These are phyloP conservation scores for Parnassius glacialis DNA, from an alignment of 2,888 invertebrate species.

Conservation along the genomic window DNA sequence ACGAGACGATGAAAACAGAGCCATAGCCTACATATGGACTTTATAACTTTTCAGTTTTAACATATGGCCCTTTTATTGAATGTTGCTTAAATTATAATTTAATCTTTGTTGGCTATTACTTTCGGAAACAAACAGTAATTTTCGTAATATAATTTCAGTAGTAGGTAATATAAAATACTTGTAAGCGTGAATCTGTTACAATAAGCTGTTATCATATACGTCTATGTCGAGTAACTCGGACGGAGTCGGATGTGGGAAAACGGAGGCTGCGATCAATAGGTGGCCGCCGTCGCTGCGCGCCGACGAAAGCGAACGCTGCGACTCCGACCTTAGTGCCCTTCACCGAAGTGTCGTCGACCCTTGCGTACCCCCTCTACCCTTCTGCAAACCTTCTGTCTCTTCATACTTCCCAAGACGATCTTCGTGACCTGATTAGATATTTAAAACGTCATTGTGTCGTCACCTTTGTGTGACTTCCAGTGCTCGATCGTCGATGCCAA, in stretches of 20 bases:
- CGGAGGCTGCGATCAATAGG: conserved; percentile 69
- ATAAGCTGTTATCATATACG: conserved; percentile 20
- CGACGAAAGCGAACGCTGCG: conserved; percentile 73
- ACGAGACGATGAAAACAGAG: no score
- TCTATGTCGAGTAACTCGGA: conserved; percentile 22
- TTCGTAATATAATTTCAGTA: conserved; percentile 1
- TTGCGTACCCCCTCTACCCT: conserved; percentile 41
- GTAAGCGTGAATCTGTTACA: conserved; percentile 15
- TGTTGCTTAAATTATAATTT: no score
- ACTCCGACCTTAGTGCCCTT: conserved; percentile 70
- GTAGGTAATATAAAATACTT: conserved; percentile 14
- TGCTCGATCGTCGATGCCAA: conserved; percentile 29
- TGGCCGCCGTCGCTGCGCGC: conserved; percentile 44
- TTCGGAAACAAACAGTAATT: neutral
- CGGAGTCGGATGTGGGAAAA: conserved; percentile 43
- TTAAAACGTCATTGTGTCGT: conserved; percentile 34
- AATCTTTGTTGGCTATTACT: no score
- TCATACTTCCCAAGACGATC: conserved; percentile 52
- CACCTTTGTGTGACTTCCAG: conserved; percentile 29
- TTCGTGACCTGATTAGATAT: conserved; percentile 66
- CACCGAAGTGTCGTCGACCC: conserved; percentile 75
- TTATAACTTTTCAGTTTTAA: no score
- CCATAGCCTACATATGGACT: no score
- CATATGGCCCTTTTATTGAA: no score
- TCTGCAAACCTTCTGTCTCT: conserved; percentile 39